Evolutionary conservation across 2,797 vertebrate species (phyloP), one percentile per base, ranked within the genome.

Genomic region (Notolabrus celidotus): DNA sequence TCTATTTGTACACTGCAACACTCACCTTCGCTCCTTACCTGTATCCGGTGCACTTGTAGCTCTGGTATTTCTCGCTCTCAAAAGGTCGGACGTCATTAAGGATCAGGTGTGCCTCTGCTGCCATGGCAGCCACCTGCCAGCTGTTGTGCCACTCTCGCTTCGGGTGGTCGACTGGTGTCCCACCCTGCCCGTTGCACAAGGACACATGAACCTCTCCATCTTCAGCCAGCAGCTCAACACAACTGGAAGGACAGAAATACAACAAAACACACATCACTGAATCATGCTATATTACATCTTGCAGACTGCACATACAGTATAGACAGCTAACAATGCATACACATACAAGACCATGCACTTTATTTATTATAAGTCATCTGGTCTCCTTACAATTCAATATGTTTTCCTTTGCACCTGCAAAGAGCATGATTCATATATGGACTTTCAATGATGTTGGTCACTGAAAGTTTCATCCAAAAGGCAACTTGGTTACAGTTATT

Each of bases 131-230:
- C 17, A 95, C 92, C 88, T 99, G 97, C 98, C 98, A 99, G 88
- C 97, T 99, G 92, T 99, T 98, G 87, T 98, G 96, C 96, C 97
- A 97, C 71, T 97, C 96, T 77, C 98, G 95, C 84, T 80, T 86
- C 0, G 96, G 97, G 29, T 89, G 93, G 82, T 99, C 98, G 0
- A 77, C 95, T 1, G 95, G 96, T 2, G 97, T 99, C 7, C 97
- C 98, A 0, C 98, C 98, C 86, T 99, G 97, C n/a, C 98, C 97
- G 7, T 91, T 97, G 86, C 98, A 99, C 62, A 99, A 86, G 33
- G 96, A 91, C 57, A 99, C 93, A 0, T 96, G 96, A 34, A 98
- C 67, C 64, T 98, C 96, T 34, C 97, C 98, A 0, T 91, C 83
- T 54, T 94, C 83, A 29, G 93, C 79, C 85, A 99, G 92, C 65